Base-by-base conservation (phyloP, 2,113 vertebrate genomes). In the Apeltes quadracus region DNA sequence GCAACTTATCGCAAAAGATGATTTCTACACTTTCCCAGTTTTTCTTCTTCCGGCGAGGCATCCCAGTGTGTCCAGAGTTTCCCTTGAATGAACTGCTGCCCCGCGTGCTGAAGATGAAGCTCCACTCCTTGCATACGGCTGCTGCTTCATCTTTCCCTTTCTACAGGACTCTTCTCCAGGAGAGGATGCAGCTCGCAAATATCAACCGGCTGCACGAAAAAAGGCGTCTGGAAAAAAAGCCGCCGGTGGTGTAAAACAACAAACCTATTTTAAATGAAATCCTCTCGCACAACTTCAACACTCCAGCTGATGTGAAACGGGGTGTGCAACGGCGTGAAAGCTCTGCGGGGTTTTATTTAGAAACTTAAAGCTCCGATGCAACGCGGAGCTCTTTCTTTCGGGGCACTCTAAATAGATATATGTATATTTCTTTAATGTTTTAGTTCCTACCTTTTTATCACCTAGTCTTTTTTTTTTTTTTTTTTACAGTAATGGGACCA, bases 351-450 rank as follows among this genome's bases (percentile, higher is more conserved):
- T 50, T 84, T 72, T 51, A 64, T 74, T 84, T 68, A 43, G 44
- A 58, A 67, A 55, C 58, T 12, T 38, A 18, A 29, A 29, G 29
- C 29, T 2, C 29, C 29, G 29, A 58, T 22, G 22, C 10, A 2
- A 41, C 12, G 10, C 62, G 3, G 1, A 2, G 8, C 39, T 4
- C 15, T 62, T 53, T 25, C 54, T 59, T 70, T n/a, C 54, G 38
- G 13, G 13, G 22, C 2, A 44, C 12, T 43, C 46, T 74, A 79
- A 71, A 77, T 77, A 79, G 76, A 82, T n/a, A 22, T 27, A 59
- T 43, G 59, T 67, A 32, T 18, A 4, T 43, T 15, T 59, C 54
- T 55, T 62, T 63, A 22, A 41, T 32, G 43, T 65, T 53, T 59
- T 9, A 29, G 18, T n/a, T 66, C 3, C 25, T 16, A 29, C 15